Evolutionary conservation across 1,140 invertebrate species (phyloP), one percentile per base, ranked within the genome.

Genomic region (Anagrus nilaparvatae): DNA sequence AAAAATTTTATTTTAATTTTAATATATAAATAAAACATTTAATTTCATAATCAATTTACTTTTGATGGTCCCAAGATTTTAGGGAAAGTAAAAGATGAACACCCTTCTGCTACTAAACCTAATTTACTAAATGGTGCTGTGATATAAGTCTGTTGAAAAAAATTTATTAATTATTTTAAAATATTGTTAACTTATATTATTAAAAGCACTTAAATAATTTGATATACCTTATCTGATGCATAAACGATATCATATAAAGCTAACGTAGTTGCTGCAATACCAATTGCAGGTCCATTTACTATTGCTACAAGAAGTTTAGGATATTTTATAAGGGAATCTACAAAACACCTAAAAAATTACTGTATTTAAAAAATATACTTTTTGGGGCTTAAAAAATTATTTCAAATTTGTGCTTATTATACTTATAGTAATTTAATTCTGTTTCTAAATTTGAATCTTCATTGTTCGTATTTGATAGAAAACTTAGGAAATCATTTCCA

Each of bases 251-350:
- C 94, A 75, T 80, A 96, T 1, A 97, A 69, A 8, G 77, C 78
- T 16, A 92, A 63, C 1, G 81, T 77, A 7, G 92, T 96, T 1
- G 82, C 81, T 34, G 80, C 81, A 49, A 97, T 80, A 14, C 95
- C 95, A 46, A 96, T 76, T n/a, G 92, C 89, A 34, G 87, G 89
- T 24, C 92, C 94, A 76, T 97, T 94, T 1, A 97, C 80, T 29
- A 94, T 65, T 25, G 80, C 86, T 43, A 97, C 74, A 29, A 98
- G 57, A 14, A 93, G 71, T 65, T 97, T 97, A 0, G 88, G 84
- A 59, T 87, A 94, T 44, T 78, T 74, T 48, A 97, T 91, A 49
- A 94, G 80, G 3, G 82, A 69, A 47, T 74, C 69, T 9, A 95
- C 73, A 65, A 88, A 88, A 23, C 77, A 63, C 37, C 76, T 78